phyloP scores from a whole-genome alignment of 2,888 invertebrate species.

The Dendrolimus houi region DNA sequence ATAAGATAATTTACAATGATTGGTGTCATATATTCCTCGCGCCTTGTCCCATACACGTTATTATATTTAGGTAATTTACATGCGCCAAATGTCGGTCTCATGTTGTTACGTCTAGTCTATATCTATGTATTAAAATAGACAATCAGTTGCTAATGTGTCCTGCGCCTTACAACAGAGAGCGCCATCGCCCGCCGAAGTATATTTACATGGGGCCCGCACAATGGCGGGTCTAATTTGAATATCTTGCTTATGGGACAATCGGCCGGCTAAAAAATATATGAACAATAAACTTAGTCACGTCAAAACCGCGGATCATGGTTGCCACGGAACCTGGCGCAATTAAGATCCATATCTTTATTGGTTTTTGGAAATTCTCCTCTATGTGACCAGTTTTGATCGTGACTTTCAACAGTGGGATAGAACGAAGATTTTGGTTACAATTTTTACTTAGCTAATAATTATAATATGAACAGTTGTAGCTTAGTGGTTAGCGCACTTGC shows the following conservation, averaged over 20 bases:
- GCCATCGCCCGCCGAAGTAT: conserved; percentile 43
- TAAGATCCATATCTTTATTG: neutral
- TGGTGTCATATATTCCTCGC: too few species aligned
- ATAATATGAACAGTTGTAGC: too few species aligned
- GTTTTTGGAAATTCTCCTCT: neutral
- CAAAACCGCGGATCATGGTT: conserved; percentile 36
- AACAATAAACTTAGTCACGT: conserved; percentile 55
- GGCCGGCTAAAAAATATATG: conserved; percentile 61
- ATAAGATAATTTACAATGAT: too few species aligned
- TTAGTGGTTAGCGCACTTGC: too few species aligned
- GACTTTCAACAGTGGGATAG: conserved; percentile 8
- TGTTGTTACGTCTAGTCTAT: too few species aligned
- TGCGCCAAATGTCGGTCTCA: too few species aligned
- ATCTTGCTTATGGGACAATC: conserved; percentile 57
- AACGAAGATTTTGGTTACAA: neutral
- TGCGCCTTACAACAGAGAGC: conserved; percentile 23
- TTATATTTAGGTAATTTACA: too few species aligned
- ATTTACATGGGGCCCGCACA: conserved; percentile 55
- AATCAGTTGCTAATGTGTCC: conserved; percentile 11
- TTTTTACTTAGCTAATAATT: too few species aligned
- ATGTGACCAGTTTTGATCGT: conserved; percentile 12
- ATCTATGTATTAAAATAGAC: neutral
- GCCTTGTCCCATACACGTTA: too few species aligned
- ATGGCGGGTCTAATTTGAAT: conserved; percentile 70
- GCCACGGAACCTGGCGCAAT: conserved; percentile 11